A percentile compares a stretch with the other conserved stretches of the same genome.
phyloP scores from a whole-genome alignment of 2,888 invertebrate species.

The Lasioglossum pauxillum region DNA sequence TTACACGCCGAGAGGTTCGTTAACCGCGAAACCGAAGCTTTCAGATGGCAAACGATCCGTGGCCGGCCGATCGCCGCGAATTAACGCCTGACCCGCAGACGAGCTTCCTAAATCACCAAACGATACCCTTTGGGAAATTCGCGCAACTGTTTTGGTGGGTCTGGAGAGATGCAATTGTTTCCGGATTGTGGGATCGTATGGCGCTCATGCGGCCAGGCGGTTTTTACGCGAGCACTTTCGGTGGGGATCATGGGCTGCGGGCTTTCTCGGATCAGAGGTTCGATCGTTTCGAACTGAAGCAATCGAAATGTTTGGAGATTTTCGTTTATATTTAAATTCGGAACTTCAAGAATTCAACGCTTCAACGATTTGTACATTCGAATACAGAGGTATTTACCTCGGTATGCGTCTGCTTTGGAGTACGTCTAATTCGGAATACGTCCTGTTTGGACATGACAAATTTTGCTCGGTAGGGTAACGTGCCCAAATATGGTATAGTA shows the following conservation, averaged over 20 bases:
- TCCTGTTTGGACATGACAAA: too few relatives aligned
- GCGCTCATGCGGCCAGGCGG: neutral
- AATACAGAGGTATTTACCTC: neutral
- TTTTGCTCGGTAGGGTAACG: too few relatives aligned
- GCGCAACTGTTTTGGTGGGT: slow-evolving; percentile 27
- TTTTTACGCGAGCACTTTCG: neutral
- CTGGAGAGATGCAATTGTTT: slow-evolving; percentile 21
- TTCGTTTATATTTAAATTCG: too few relatives aligned
- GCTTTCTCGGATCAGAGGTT: neutral
- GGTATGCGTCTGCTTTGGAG: too few relatives aligned
- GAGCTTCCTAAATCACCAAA: slow-evolving; percentile 31
- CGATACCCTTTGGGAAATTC: slow-evolving; percentile 27
- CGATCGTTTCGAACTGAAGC: too few relatives aligned
- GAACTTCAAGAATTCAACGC: neutral
- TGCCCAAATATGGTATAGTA: too few relatives aligned
- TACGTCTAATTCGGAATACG: too few relatives aligned
- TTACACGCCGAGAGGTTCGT: slow-evolving; percentile 33
- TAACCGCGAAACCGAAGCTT: slow-evolving; percentile 59
- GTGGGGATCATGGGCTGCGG: neutral
- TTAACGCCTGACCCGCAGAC: slow-evolving; percentile 34
- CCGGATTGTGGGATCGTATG: neutral
- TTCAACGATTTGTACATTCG: neutral
- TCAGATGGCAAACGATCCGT: slow-evolving; percentile 49
- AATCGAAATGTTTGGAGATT: neutral
- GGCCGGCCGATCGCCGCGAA: slow-evolving; percentile 38